Conservation (phyloP, 2,797 vertebrate species). For the Hydrophis major region DNA sequence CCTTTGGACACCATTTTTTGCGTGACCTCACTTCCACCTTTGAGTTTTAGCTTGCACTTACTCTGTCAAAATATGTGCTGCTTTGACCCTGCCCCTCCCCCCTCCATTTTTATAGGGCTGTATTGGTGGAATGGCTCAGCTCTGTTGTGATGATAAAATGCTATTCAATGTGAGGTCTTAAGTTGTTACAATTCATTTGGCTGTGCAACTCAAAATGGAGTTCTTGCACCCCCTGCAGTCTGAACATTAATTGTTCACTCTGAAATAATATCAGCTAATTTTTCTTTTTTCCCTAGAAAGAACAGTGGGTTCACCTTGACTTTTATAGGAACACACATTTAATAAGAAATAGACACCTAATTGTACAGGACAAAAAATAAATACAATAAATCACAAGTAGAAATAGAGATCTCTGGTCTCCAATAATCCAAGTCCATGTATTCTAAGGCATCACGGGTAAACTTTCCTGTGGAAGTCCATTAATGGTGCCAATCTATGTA, state of each 20-base stretch:
- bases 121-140: conserved; percentile 7
- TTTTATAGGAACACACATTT: neutral
- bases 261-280: neutral
- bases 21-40: conserved; percentile 46
- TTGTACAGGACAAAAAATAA: neutral
- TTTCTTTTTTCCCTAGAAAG: neutral
- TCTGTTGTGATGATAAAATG: conserved; percentile 28
- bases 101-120: conserved; percentile 12
- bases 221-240: conserved; percentile 74
- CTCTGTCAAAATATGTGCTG: conserved; percentile 35
- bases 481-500: neutral
- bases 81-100: neutral
- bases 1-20: conserved; percentile 26
- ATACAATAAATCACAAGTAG: neutral
- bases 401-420: neutral
- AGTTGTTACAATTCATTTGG: neutral
- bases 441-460: neutral
- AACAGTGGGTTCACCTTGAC: neutral
- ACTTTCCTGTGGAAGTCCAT: neutral
- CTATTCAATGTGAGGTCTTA: conserved; percentile 23
- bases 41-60: conserved; percentile 40
- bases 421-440: neutral
- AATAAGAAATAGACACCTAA: neutral
- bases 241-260: neutral
- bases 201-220: conserved; percentile 56